Conservation (phyloP, 1,140 invertebrate genomes). For the Adelges cooleyi region DNA sequence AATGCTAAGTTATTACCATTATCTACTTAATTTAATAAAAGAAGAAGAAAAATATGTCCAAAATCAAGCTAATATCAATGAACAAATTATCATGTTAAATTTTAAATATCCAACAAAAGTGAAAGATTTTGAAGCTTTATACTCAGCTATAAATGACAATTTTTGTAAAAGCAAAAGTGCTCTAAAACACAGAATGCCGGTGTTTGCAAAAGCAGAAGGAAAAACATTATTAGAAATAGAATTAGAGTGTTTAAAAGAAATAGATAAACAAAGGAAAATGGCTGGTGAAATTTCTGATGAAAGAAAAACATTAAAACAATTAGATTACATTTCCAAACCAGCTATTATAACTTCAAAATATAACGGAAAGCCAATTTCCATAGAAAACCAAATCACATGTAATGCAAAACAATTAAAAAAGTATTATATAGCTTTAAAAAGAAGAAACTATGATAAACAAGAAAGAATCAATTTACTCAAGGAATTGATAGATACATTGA, state of each 20-base stretch:
- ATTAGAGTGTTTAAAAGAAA: slow-evolving; percentile 7
- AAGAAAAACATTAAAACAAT: not conserved
- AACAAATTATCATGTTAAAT: not conserved
- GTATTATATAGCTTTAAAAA: slow-evolving; percentile 45
- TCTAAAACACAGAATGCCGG: not conserved
- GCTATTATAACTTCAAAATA: slow-evolving; percentile 46
- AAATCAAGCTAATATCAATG: not conserved
- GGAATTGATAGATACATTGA: slow-evolving; percentile 44
- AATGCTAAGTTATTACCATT: not conserved
- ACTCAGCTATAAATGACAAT: not conserved
- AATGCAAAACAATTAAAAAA: slow-evolving; percentile 48
- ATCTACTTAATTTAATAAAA: not conserved
- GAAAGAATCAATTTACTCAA: slow-evolving; percentile 48
- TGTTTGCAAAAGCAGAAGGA: not conserved
- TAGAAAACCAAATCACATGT: slow-evolving; percentile 54
- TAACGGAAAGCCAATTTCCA: slow-evolving; percentile 45
- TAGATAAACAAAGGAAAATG: not conserved
- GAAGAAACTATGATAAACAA: slow-evolving; percentile 40
- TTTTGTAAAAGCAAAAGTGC: not conserved
- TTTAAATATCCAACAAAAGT: not conserved
- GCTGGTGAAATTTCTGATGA: not conserved
- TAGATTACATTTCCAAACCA: slow-evolving; percentile 49
- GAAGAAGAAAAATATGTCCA: not conserved
- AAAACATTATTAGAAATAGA: not conserved
- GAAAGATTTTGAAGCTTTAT: slow-evolving; percentile 10